Conservation (phyloP, 1,140 invertebrate species). For the Aplysia californica region DNA sequence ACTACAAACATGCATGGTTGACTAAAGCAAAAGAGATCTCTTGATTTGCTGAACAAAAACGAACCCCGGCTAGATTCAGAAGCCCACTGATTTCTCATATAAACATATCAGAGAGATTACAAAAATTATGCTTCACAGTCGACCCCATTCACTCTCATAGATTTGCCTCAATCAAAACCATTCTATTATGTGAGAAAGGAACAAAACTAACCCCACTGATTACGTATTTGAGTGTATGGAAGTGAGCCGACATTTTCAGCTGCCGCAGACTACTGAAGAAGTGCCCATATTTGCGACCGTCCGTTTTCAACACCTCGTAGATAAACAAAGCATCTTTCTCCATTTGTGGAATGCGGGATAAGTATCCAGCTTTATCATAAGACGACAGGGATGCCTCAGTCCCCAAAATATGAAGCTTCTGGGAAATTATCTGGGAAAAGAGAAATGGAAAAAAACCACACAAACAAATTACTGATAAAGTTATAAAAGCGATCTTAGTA, state of each 20-base stretch:
- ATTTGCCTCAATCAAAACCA: too few relatives aligned
- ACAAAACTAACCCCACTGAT: slow-evolving; percentile 12
- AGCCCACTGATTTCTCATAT: neutral
- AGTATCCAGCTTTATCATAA: slow-evolving; percentile 34
- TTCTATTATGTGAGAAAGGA: too few relatives aligned
- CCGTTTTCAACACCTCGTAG: slow-evolving; percentile 51
- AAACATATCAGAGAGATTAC: neutral
- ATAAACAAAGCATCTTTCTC: slow-evolving; percentile 47
- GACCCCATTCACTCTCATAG: too few relatives aligned
- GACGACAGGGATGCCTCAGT: slow-evolving; percentile 42
- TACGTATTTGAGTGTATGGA: neutral
- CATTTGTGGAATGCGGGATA: slow-evolving; percentile 31
- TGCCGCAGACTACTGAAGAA: slow-evolving; percentile 35
- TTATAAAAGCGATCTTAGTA: too few relatives aligned
- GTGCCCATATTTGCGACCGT: slow-evolving; percentile 45
- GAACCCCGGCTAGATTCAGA: neutral
- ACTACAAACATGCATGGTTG: neutral
- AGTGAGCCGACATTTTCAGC: neutral
- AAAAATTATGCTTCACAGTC: neutral
- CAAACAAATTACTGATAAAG: too few relatives aligned
- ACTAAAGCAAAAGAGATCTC: neutral
- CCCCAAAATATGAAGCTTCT: slow-evolving; percentile 44
- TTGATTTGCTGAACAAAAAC: neutral
- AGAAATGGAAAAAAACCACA: neutral
- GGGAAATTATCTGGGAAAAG: slow-evolving; percentile 39